Conservation (phyloP, 2,888 invertebrate genomes). For the Tenthredo notha region DNA sequence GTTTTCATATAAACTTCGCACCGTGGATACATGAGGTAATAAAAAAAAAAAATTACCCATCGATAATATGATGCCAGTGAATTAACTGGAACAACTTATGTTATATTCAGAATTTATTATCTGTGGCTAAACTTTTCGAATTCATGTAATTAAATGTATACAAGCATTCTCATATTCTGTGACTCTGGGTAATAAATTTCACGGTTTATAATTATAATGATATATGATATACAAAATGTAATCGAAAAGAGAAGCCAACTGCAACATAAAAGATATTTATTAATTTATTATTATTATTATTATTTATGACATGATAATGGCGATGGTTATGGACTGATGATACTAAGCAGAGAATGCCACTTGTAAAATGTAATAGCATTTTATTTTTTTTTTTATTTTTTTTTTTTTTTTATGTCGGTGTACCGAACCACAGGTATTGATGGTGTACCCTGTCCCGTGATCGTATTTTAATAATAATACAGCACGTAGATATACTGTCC, state of each 20-base stretch:
- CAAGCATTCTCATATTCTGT: neutral
- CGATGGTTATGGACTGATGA: conserved; percentile 47
- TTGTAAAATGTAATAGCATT: conserved; percentile 40
- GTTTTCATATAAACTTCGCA: neutral
- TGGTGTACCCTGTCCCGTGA: conserved; percentile 39
- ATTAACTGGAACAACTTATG: conserved; percentile 2
- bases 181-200: neutral
- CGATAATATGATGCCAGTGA: conserved; percentile 11
- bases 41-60: conserved; percentile 1
- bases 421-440: conserved; percentile 49
- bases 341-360: conserved; percentile 42
- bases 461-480: conserved; percentile 12
- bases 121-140: conserved; percentile 25
- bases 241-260: conserved; percentile 22
- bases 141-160: neutral
- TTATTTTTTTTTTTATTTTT: neutral
- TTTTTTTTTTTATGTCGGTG: conserved; percentile 18
- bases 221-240: neutral
- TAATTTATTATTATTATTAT: conserved; percentile 23
- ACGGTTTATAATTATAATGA: neutral
- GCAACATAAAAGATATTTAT: neutral
- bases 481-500: conserved; percentile 1
- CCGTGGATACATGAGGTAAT: conserved; percentile 9
- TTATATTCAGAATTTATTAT: conserved; percentile 3
- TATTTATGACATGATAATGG: conserved; percentile 28